phyloP scores from a whole-genome alignment of 2,797 vertebrate genomes.

The Euphonia xanthogaster region DNA sequence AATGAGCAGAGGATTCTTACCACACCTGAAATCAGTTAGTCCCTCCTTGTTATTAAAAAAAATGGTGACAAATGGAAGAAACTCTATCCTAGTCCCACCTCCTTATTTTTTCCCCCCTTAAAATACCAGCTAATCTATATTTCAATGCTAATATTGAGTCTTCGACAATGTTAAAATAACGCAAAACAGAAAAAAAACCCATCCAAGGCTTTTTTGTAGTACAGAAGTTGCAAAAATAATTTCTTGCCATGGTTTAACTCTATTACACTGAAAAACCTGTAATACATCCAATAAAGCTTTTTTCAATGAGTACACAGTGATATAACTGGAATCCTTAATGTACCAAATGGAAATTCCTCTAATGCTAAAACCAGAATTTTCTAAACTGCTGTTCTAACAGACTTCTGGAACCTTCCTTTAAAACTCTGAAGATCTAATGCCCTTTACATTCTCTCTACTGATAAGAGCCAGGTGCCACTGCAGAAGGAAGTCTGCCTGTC shows the following conservation, averaged over 20 bases:
- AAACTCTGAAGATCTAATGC: not conserved
- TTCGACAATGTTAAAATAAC: not conserved
- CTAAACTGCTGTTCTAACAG: not conserved
- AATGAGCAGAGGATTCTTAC: not conserved
- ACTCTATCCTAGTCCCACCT: not conserved
- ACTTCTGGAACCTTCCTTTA: not conserved
- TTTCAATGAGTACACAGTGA: not conserved
- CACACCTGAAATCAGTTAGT: not conserved
- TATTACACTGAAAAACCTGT: not conserved
- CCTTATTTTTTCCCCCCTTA: not conserved
- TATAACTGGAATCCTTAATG: not conserved
- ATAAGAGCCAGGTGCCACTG: not conserved
- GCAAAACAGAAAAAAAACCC: not conserved
- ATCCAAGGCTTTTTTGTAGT: not conserved
- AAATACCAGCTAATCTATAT: not conserved
- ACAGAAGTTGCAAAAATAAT: not conserved
- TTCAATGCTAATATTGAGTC: not conserved
- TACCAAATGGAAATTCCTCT: not conserved
- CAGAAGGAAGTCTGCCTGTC: not conserved
- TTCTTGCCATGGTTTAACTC: not conserved
- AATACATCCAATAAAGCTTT: not conserved
- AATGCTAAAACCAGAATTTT: not conserved
- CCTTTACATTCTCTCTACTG: not conserved
- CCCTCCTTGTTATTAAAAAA: not conserved
- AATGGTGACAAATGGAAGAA: not conserved